Conservation (phyloP, 2,797 vertebrate species). For the Stomatorhinus walkeri region DNA sequence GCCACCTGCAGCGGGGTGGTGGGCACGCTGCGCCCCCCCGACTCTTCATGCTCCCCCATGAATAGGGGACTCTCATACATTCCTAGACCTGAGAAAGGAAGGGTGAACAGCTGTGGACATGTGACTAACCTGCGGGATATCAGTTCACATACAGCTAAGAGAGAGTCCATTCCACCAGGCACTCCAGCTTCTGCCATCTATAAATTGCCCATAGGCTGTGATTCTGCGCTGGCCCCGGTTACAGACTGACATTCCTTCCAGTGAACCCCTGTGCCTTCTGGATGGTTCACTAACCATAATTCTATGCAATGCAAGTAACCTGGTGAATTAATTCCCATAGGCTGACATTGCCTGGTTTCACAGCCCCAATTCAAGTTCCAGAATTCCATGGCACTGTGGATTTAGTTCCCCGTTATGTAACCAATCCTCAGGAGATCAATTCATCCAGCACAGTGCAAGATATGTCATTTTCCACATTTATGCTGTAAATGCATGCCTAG, state of each 20-base stretch:
- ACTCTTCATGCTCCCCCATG: conserved; percentile 85
- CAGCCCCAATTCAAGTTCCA: not conserved
- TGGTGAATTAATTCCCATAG: not conserved
- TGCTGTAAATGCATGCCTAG: not conserved
- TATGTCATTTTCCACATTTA: not conserved
- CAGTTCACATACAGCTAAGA: not conserved
- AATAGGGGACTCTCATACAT: conserved; percentile 97
- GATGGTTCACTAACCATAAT: not conserved
- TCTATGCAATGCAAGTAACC: not conserved
- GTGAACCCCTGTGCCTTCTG: not conserved
- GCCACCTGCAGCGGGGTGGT: conserved; percentile 93
- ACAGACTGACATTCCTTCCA: not conserved
- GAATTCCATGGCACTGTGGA: not conserved
- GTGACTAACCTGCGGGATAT: not conserved
- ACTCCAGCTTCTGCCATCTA: not conserved
- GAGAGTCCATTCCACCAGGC: not conserved
- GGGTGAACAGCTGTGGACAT: not conserved
- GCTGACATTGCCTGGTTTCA: not conserved
- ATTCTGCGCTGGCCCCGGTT: not conserved
- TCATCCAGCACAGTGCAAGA: not conserved
- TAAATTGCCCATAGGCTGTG: not conserved
- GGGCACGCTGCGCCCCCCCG: conserved; percentile 89
- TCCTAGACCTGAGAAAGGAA: conserved; percentile 70
- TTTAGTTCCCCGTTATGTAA: not conserved
- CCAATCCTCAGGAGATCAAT: not conserved